Evolutionary conservation across 2,113 vertebrate species (phyloP).

Genomic region (Orthonyx spaldingii): DNA sequence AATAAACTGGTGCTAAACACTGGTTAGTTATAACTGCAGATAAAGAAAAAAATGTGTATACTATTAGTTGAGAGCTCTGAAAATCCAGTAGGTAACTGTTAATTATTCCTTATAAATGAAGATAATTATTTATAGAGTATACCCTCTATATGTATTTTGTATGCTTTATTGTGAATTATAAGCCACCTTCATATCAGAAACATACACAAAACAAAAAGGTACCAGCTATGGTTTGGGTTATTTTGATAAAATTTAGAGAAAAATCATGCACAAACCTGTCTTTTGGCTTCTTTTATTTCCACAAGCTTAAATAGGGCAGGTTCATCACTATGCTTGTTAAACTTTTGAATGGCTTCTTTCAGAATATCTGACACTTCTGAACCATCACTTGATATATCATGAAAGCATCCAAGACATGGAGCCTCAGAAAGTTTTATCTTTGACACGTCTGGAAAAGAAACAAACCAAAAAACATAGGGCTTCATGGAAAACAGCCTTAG

Average conservation of each 20-base stretch:
- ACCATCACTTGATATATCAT: conserved; percentile 37
- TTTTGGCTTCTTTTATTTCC: conserved; percentile 63
- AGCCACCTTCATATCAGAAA: background rate
- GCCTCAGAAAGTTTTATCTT: background rate
- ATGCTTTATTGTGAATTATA: background rate
- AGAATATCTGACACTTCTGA: conserved; percentile 73
- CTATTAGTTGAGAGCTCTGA: background rate
- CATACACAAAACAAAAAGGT: background rate
- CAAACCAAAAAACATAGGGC: background rate
- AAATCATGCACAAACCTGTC: conserved; percentile 78
- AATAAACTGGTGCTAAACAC: background rate
- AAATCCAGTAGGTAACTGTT: background rate
- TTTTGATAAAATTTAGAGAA: background rate
- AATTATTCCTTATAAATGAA: background rate
- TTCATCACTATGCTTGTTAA: conserved; percentile 67
- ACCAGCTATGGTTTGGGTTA: background rate
- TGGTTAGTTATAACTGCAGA: background rate
- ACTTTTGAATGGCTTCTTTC: conserved; percentile 63
- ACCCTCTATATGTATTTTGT: background rate
- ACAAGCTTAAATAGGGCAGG: conserved; percentile 71
- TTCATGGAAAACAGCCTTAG: background rate
- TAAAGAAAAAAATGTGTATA: background rate
- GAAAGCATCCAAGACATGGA: conserved; percentile 76
- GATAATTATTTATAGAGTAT: background rate
- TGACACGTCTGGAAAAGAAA: conserved; percentile 46